Base-by-base conservation (phyloP, 2,888 invertebrate genomes). In the Nemurella pictetii region DNA sequence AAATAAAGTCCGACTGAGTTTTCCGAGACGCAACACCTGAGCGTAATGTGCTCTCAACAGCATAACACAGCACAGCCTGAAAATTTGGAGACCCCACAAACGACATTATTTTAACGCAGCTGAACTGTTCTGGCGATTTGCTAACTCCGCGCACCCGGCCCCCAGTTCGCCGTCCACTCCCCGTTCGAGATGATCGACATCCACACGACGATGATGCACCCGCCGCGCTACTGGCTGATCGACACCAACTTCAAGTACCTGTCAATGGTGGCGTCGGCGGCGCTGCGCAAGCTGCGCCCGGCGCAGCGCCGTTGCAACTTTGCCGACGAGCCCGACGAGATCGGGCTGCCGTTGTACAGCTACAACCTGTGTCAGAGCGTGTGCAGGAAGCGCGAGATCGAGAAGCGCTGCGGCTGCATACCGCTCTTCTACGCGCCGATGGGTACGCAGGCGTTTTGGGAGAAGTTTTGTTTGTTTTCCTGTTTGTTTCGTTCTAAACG, bases 221-320 rank as follows among this genome's bases (percentile, higher is more conserved):
- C 26, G 4, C 26, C 26, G 12, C 77, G 12, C 4, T 26, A 28
- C 77, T 25, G 27, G 2, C 26, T 27, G 12, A 12, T 27, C 77
- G 27, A 32, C n/a, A 26, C 26, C 12, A 27, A 25, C 35, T 81
- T n/a, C 36, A 81, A n/a, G 55, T 81, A 81, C 81, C 9, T 81
- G 0, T n/a, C 81, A 2, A 26, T 26, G 12, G 81, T 81, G 25
- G 77, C 85, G 32, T 73, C 85, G 9, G 32, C 35, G 9, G 28
- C 36, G 20, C 55, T 85, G 20, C 4, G 83, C 12, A 29, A 35
- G 0, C 83, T 85, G 5, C 28, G 20, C 12, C 55, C 83, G 30
- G 25, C 26, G 32, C 85, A 85, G 26, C 29, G 85, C 12, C n/a
- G 73, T 0, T 85, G 85, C 28, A 26, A 72, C 7, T 85, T 85